phyloP scores from a whole-genome alignment of 2,888 invertebrate genomes.

The Stenoptilia bipunctidactyla region DNA sequence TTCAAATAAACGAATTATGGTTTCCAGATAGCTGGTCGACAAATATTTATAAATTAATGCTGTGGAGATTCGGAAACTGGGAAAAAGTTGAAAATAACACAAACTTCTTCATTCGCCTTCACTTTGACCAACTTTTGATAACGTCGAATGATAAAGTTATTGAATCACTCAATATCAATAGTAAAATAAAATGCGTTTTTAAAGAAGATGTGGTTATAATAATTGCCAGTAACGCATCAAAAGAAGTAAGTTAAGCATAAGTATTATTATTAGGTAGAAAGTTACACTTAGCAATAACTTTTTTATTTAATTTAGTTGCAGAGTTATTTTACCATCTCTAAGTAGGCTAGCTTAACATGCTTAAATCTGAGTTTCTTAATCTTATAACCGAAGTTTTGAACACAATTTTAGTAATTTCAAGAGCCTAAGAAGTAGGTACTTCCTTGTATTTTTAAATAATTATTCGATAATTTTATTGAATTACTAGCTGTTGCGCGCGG shows the following conservation, averaged over 20 bases:
- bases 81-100: conserved; percentile 25
- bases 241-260: conserved; percentile 28
- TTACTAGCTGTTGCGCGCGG: too few species aligned
- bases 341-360: too few species aligned
- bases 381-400: too few species aligned
- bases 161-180: conserved; percentile 38
- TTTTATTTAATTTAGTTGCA: not conserved
- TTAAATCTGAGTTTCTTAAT: too few species aligned
- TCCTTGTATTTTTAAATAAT: too few species aligned
- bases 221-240: conserved; percentile 22
- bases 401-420: too few species aligned
- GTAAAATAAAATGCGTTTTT: conserved; percentile 45
- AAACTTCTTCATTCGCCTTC: conserved; percentile 22
- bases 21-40: conserved; percentile 26
- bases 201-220: conserved; percentile 45
- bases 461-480: too few species aligned
- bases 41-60: conserved; percentile 40
- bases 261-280: too few species aligned
- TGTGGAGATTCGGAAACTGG: conserved; percentile 40
- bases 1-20: not conserved
- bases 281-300: not conserved
- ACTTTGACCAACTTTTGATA: conserved; percentile 42
- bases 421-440: too few species aligned
- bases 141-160: conserved; percentile 31
- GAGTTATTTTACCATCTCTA: not conserved